Conservation (phyloP, 2,113 vertebrate species). For the Notarius quadriscutis region DNA sequence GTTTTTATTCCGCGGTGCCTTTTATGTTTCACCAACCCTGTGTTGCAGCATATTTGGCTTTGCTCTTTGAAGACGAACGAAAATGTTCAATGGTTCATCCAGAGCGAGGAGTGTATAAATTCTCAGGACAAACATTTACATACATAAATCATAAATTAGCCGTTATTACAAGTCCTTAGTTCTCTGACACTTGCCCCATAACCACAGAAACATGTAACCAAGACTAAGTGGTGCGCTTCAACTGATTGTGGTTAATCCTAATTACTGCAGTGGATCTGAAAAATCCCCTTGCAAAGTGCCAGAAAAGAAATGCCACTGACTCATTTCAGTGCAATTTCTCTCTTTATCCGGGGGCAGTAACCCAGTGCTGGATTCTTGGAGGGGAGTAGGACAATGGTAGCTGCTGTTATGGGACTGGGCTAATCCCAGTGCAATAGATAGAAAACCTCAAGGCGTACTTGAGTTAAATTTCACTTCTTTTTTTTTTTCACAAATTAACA, state of each 20-base stretch:
- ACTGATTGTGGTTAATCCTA: slow-evolving; percentile 35
- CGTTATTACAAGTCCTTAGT: slow-evolving; percentile 34
- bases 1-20: neutral
- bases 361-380: slow-evolving; percentile 16
- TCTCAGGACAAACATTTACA: slow-evolving; percentile 62
- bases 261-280: slow-evolving; percentile 6
- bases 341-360: slow-evolving; percentile 46
- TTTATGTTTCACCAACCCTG: neutral
- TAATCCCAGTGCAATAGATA: slow-evolving; percentile 29
- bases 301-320: slow-evolving; percentile 26
- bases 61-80: slow-evolving; percentile 9
- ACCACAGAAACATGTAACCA: slow-evolving; percentile 35
- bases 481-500: neutral
- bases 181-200: neutral
- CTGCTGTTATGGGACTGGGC: slow-evolving; percentile 39
- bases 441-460: slow-evolving; percentile 23
- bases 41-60: neutral
- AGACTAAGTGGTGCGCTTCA: slow-evolving; percentile 33
- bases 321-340: slow-evolving; percentile 54
- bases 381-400: slow-evolving; percentile 38
- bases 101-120: slow-evolving; percentile 51
- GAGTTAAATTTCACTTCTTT: slow-evolving; percentile 14
- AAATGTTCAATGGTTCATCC: slow-evolving; percentile 11
- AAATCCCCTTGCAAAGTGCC: neutral
- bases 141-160: slow-evolving; percentile 61